Evolutionary conservation across 2,888 invertebrate species (phyloP), one percentile per base, ranked within the genome.

Genomic region (Polyploca ridens): DNA sequence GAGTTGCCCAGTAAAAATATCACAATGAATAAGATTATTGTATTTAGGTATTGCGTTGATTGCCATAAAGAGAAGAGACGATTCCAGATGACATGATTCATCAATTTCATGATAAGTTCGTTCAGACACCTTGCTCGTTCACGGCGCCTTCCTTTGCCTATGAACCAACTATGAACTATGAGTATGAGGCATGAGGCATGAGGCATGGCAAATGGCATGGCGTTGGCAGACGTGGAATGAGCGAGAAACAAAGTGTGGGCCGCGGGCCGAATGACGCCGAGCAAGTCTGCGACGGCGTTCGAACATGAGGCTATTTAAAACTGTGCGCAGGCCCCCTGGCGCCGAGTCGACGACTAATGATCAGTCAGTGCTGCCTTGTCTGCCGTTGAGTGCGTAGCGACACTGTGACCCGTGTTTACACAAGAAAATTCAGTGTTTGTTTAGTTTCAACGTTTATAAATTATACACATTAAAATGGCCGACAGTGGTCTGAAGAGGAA

Each of bases 401-500:
- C 82, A 84, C 79, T 80, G 90, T 87, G 88, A 89, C 83, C 84
- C 82, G 93, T 93, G 94, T 93, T 91, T 91, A 91, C 89, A 87
- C 88, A 84, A 88, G 81, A 87, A 87, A 84, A 81, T 87, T 84
- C 84, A 90, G 94, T 94, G 94, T 93, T 94, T 94, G 91, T 93
- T 94, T 93, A 91, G 90, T 91, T 91, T 83, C 86, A 77, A 85
- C 82, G 80, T 84, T 85, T 87, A 84, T 76, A 79, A 79, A 81
- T 71, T 74, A 83, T 72, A 85, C 75, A 85, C 78, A 84, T 85
- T 85, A 92, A 90, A 95, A 97, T 97, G 97, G 96, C 97, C 89
- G 97, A 97, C 95, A 95, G 96, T 95, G 95, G 96, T 91, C 96
- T 96, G 88, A 97, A 97, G 94, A 96, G 97, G 86, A 97, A 97